Base-by-base conservation (phyloP, 2,113 vertebrate species). In the Mohoua ochrocephala region DNA sequence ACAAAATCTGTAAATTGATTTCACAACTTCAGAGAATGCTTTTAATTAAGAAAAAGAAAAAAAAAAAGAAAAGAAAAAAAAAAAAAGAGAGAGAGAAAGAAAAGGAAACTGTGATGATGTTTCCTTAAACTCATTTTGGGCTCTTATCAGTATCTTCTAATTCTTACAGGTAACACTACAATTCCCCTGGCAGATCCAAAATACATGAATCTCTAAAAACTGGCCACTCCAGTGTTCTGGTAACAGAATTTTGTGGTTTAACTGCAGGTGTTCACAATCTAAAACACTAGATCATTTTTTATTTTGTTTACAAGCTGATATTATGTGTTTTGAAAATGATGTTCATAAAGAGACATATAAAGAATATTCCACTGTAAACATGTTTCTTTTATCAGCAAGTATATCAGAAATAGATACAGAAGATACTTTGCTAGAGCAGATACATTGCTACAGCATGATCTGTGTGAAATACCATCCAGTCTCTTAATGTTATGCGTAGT, bases 251-350 rank as follows among this genome's bases (percentile, higher is more conserved):
- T 39, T 83, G 47, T 41, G 19, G 4, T 45, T 68, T 53, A 56
- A 63, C 41, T 64, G 60, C 41, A 52, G 16, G 10, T 22, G 14
- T 24, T 71, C 28, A 44, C 18, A 53, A n/a, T 11, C 49, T 23
- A 45, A 79, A 79, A 56, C 4, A 3, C 12, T 19, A 24, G 13
- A 3, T 74, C 7, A 0, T 42, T 75, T 73, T 64, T 73, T 69
- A 5, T 9, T 30, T 50, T 7, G 1, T 9, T 16, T 30, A 70
- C 11, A 53, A 31, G 52, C 27, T 63, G 35, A 68, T 53, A 37
- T 1, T 14, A 5, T 1, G 0, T n/a, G 45, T 59, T 64, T 61
- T 53, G 23, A 50, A 90, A 91, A 59, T 6, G 0, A 45, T 9
- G 59, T 30, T 35, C 7, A 77, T 22, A 18, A 77, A 45, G 16